Base-by-base conservation (phyloP, 2,888 invertebrate genomes). In the Melanargia galathea region DNA sequence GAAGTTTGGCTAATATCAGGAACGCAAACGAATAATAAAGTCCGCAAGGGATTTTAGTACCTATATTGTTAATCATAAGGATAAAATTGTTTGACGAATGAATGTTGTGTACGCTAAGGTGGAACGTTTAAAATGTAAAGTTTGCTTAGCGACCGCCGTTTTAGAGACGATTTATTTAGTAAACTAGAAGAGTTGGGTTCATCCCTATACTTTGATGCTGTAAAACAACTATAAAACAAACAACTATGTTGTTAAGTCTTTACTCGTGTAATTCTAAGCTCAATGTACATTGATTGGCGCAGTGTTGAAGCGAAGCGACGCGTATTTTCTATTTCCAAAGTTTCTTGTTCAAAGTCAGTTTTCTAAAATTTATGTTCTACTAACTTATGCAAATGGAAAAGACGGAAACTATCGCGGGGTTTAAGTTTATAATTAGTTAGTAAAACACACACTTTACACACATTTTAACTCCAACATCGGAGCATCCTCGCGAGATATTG, bases 81-180 rank as follows among this genome's bases (percentile, higher is more conserved):
- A 6, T 6, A 13, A 52, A 52, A 52, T 52, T 6, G 30, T 2
- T 33, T 52, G 52, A 20, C 13, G 33, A 24, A n/a, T 18, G n/a
- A 24, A 46, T 33, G 52, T 52, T 20, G 11, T 8, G 40, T 55
- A 24, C 13, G n/a, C 13, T 24, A 26, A 40, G 16, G 26, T 43
- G 35, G 43, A 18, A 26, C 18, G 40, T 55, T 43, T 43, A 54
- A 43, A 65, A 67, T 65, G 60, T 62, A 60, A 64, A 69, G 66
- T 67, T 65, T 67, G 56, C 51, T 64, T 56, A 65, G 66, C 65
- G 59, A 59, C 59, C 65, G 59, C 56, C 59, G 62, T 64, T 62
- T 58, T 54, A 49, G 62, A 61, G 51, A 63, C 33, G 59, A 63
- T 52, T 52, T 66, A 61, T 62, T 61, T 40, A 46, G 55, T 64